Percentiles rank a stretch among this genome's conserved stretches.
Evolutionary conservation across 2,888 invertebrate genomes (phyloP).

Genomic region (Dromius quadrimaculatus): DNA sequence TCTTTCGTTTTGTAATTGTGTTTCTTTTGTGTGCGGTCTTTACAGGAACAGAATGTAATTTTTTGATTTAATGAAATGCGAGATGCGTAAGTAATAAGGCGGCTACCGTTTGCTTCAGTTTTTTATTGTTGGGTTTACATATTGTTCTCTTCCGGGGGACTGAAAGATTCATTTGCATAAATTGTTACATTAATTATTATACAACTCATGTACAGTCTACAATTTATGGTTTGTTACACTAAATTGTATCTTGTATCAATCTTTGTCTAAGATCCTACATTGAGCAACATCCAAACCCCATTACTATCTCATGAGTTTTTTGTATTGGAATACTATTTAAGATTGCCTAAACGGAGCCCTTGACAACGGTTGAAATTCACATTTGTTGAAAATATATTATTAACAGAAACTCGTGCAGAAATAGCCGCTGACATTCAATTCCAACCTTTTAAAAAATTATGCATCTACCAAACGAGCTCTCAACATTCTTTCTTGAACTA

Average conservation of each 20-base stretch:
- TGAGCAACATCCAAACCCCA: too few species aligned
- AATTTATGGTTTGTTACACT: too few species aligned
- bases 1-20: slow-evolving; percentile 29
- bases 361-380: too few species aligned
- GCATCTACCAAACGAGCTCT: background rate
- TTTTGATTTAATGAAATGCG: slow-evolving; percentile 45
- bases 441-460: background rate
- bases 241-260: too few species aligned
- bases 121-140: slow-evolving; percentile 28
- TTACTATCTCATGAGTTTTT: too few species aligned
- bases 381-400: too few species aligned
- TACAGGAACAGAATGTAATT: slow-evolving; percentile 14
- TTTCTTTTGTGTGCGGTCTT: slow-evolving; percentile 36
- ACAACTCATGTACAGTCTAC: too few species aligned
- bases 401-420: too few species aligned
- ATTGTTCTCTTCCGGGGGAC: slow-evolving; percentile 21
- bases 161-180: slow-evolving; percentile 10
- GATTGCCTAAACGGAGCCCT: too few species aligned
- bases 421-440: too few species aligned
- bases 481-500: slow-evolving; percentile 4
- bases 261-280: too few species aligned
- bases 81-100: slow-evolving; percentile 41
- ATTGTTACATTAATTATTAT: background rate
- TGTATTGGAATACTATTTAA: too few species aligned
- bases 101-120: slow-evolving; percentile 35